These are phyloP conservation scores for Tholera decimalis DNA, from an alignment of 2,888 invertebrate species.

Conservation along the genomic window DNA sequence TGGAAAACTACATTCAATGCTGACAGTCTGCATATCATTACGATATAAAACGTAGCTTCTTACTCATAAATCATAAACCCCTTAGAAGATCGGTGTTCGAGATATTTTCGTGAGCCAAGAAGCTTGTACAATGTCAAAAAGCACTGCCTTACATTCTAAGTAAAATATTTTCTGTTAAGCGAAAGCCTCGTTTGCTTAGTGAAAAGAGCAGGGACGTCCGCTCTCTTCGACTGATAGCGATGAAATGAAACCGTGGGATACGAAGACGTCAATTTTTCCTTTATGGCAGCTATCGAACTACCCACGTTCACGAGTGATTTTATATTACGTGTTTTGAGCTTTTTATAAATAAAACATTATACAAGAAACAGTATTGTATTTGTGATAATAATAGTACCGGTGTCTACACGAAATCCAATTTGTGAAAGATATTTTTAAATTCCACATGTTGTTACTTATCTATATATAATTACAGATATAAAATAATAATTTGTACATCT, in stretches of 20 bases:
- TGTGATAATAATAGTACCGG: slow-evolving; percentile 72
- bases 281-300: slow-evolving; percentile 77
- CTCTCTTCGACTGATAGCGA: slow-evolving; percentile 76
- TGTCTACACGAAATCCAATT: slow-evolving; percentile 69
- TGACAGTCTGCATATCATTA: slow-evolving; percentile 87
- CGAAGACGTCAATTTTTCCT: slow-evolving; percentile 64
- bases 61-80: slow-evolving; percentile 64
- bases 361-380: slow-evolving; percentile 75
- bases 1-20: slow-evolving; percentile 71
- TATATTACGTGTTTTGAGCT: slow-evolving; percentile 82
- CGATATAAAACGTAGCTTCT: slow-evolving; percentile 68
- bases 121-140: slow-evolving; percentile 82
- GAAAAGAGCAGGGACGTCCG: slow-evolving; percentile 74
- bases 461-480: slow-evolving; percentile 68
- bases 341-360: slow-evolving; percentile 82
- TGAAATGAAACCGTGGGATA: slow-evolving; percentile 72
- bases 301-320: slow-evolving; percentile 75
- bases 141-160: slow-evolving; percentile 90
- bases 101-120: slow-evolving; percentile 76
- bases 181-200: slow-evolving; percentile 72
- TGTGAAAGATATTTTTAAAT: slow-evolving; percentile 75
- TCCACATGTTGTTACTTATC: slow-evolving; percentile 68
- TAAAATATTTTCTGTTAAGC: slow-evolving; percentile 78
- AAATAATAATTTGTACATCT: slow-evolving; percentile 75
- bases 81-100: slow-evolving; percentile 61